Conservation (phyloP, 1,140 invertebrate genomes). For the Elysia chlorotica region DNA sequence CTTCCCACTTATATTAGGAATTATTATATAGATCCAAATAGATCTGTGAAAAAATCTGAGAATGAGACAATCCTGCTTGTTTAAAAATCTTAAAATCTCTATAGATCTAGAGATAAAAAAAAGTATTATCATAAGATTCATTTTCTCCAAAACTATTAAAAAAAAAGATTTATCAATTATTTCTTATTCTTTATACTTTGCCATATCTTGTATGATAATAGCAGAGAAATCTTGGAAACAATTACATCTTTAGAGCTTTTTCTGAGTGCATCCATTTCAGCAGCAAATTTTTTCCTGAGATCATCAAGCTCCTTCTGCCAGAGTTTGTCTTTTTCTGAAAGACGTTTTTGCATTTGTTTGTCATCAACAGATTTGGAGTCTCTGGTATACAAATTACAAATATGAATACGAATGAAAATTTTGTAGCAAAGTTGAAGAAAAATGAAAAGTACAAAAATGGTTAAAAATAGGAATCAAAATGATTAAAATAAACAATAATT, state of each 20-base stretch:
- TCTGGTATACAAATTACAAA: not conserved
- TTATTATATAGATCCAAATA: too few relatives aligned
- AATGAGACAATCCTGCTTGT: too few relatives aligned
- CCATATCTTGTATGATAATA: too few relatives aligned
- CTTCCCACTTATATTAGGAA: too few relatives aligned
- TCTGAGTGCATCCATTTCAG: slow-evolving; percentile 34
- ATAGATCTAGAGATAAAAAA: not conserved
- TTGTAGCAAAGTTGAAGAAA: too few relatives aligned
- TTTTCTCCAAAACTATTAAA: not conserved
- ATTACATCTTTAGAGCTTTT: not conserved
- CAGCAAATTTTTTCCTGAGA: slow-evolving; percentile 40
- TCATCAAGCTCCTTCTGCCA: slow-evolving; percentile 38
- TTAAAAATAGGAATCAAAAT: too few relatives aligned
- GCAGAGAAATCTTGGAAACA: not conserved
- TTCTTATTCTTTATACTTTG: too few relatives aligned
- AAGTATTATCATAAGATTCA: not conserved
- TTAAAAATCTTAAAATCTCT: too few relatives aligned
- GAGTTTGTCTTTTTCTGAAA: slow-evolving; percentile 21
- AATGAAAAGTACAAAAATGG: too few relatives aligned
- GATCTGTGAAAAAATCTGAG: too few relatives aligned
- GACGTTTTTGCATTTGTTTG: slow-evolving; percentile 17
- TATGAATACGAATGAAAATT: too few relatives aligned
- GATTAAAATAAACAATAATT: too few relatives aligned
- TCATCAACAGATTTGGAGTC: slow-evolving; percentile 4
- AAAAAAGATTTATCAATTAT: not conserved